Evolutionary conservation across 1,140 invertebrate species (phyloP).

Genomic region (Trialeurodes vaporariorum): DNA sequence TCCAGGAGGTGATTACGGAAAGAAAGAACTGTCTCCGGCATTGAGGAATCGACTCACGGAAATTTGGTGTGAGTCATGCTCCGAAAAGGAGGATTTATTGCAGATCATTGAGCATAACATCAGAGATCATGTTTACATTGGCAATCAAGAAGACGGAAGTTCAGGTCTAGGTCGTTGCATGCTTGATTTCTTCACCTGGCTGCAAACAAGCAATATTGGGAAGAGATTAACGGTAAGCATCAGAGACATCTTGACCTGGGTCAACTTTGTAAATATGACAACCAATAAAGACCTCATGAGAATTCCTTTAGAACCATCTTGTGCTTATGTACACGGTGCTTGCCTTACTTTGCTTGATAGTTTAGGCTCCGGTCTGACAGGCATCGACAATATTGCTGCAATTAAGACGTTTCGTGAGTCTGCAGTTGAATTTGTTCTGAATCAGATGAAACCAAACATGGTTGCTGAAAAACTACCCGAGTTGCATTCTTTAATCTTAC

Average conservation of each 20-base stretch:
- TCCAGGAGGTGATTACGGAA: constrained; percentile 98
- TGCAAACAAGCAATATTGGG: constrained; percentile 56
- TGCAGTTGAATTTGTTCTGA: constrained; percentile 3
- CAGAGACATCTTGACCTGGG: constrained; percentile 86
- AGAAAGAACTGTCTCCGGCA: constrained; percentile 98
- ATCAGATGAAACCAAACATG: constrained; percentile 9
- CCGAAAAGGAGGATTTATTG: constrained; percentile 54
- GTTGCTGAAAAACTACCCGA: background rate
- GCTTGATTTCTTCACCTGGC: constrained; percentile 69
- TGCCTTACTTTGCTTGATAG: constrained; percentile 85
- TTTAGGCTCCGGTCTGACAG: constrained; percentile 20
- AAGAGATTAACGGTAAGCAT: constrained; percentile 75
- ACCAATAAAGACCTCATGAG: constrained; percentile 26
- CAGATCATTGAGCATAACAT: constrained; percentile 65
- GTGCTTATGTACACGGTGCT: constrained; percentile 77
- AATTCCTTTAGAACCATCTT: constrained; percentile 38
- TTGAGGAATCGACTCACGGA: constrained; percentile 96
- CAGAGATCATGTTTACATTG: constrained; percentile 35
- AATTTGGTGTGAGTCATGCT: constrained; percentile 86
- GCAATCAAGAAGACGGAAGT: constrained; percentile 41
- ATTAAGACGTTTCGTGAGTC: background rate
- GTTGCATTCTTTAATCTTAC: background rate
- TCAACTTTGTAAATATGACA: constrained; percentile 73
- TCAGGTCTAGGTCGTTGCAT: constrained; percentile 53
- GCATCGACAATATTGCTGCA: constrained; percentile 4